phyloP scores from a whole-genome alignment of 1,140 invertebrate genomes.

The Hetaerina americana region DNA sequence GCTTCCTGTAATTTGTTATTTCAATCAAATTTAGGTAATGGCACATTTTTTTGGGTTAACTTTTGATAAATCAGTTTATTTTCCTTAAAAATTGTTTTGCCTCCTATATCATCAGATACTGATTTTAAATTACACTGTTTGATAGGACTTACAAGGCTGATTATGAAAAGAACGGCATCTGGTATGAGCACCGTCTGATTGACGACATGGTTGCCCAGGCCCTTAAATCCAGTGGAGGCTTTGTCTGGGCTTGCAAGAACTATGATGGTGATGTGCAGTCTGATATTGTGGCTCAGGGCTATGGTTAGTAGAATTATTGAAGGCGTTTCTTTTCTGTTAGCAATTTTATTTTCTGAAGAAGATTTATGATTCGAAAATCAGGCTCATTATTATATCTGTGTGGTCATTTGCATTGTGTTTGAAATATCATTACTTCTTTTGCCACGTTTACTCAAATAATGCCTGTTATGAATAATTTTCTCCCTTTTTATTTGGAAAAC shows the following conservation, averaged over 20 bases:
- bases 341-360: conserved; percentile 11
- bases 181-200: conserved; percentile 86
- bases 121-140: conserved; percentile 8
- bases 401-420: too few relatives aligned
- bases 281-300: conserved; percentile 77
- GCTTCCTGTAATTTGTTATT: too few relatives aligned
- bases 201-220: conserved; percentile 89
- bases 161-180: conserved; percentile 65
- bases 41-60: too few relatives aligned
- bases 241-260: conserved; percentile 87
- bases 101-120: not conserved
- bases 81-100: too few relatives aligned
- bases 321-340: not conserved
- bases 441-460: too few relatives aligned
- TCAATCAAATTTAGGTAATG: too few relatives aligned
- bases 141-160: conserved; percentile 57
- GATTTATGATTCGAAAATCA: too few relatives aligned
- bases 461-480: too few relatives aligned
- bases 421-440: too few relatives aligned
- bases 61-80: too few relatives aligned
- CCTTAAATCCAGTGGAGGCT: conserved; percentile 74
- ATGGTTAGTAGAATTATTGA: conserved; percentile 28
- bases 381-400: too few relatives aligned
- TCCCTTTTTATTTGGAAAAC: too few relatives aligned
- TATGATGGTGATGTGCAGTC: conserved; percentile 88